Base-by-base conservation (phyloP, 2,888 invertebrate species). In the Hemicrepidius hirtus region DNA sequence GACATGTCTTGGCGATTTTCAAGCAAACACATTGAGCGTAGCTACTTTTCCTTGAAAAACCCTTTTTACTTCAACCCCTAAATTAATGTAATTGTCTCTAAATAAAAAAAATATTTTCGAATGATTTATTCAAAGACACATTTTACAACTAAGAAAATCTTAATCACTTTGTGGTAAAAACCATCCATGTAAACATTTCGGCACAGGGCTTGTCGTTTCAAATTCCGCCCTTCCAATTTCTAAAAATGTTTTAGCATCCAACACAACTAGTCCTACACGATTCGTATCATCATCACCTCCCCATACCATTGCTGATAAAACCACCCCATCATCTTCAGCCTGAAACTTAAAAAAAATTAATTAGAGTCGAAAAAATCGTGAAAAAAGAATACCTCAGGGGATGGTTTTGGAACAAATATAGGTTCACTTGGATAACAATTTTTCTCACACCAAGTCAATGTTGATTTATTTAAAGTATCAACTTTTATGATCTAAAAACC, bases 131-230 rank as follows among this genome's bases (percentile, higher is more conserved):
- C n/a, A n/a, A n/a, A n/a, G n/a, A n/a, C n/a, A n/a, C n/a, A n/a
- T n/a, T n/a, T n/a, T n/a, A n/a, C n/a, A n/a, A n/a, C n/a, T n/a
- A n/a, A n/a, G n/a, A 24, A 24, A 2, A 41, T 3, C 16, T 41
- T 41, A 41, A 41, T n/a, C 20, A 1, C 20, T 3, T 28, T 53
- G 5, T n/a, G 53, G 40, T 18, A 85, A 66, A 85, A 92, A 96
- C 95, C 95, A 95, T 16, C 96, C 96, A 81, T 96, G 96, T 16
- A 96, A 87, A 83, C 95, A 95, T 85, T 95, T 95, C 37, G 96
- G 95, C 28, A 93, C 93, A 0, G 93, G 92, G 10, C 94, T 91
- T 12, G 92, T 91, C 0, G 95, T 92, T 55, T 85, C 82, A 84
- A 96, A 96, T 68, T 90, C 91, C 10, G 92, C 92, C 72, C 96